These are phyloP conservation scores for Melanotaenia boesemani DNA, from an alignment of 2,797 vertebrate genomes.

Conservation along the genomic window DNA sequence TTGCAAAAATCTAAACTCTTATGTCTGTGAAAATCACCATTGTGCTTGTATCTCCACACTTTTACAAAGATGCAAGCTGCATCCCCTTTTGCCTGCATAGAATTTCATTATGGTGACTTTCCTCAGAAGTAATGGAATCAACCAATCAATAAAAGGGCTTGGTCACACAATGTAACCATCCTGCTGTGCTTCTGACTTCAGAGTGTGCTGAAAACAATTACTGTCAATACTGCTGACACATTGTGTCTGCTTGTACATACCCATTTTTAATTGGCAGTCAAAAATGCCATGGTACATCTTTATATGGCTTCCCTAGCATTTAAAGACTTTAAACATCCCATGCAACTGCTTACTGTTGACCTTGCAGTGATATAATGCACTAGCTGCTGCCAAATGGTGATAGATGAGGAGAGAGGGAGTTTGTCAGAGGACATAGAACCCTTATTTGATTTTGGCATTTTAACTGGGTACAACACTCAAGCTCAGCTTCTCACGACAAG, in stretches of 20 bases:
- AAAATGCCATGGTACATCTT: conserved; percentile 21
- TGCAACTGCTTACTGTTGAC: conserved; percentile 51
- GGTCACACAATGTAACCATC: conserved; percentile 36
- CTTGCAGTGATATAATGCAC: conserved; percentile 61
- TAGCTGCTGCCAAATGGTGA: conserved; percentile 56
- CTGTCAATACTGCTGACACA: conserved; percentile 30
- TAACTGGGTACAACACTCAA: conserved; percentile 73
- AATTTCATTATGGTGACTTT: conserved; percentile 37
- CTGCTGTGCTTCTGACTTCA: conserved; percentile 24
- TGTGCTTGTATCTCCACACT: conserved; percentile 3
- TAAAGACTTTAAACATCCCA: conserved; percentile 37
- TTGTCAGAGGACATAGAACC: conserved; percentile 65
- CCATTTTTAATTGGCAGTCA: conserved; percentile 37
- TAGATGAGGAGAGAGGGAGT: conserved; percentile 52
- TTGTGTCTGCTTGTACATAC: conserved; percentile 1
- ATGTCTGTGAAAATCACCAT: conserved; percentile 4
- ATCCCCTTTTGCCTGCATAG: conserved; percentile 15
- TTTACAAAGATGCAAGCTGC: conserved; percentile 13
- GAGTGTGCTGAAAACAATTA: conserved; percentile 36
- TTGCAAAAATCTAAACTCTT: conserved; percentile 6
- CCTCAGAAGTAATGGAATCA: conserved; percentile 52
- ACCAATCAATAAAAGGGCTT: conserved; percentile 50
- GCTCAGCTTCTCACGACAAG: conserved; percentile 70
- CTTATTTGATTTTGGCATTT: conserved; percentile 68
- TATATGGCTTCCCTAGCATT: conserved; percentile 24